Percentiles rank a stretch among this genome's conserved stretches.
Conservation (phyloP, 2,888 invertebrate species). For the Clostera curtula region DNA sequence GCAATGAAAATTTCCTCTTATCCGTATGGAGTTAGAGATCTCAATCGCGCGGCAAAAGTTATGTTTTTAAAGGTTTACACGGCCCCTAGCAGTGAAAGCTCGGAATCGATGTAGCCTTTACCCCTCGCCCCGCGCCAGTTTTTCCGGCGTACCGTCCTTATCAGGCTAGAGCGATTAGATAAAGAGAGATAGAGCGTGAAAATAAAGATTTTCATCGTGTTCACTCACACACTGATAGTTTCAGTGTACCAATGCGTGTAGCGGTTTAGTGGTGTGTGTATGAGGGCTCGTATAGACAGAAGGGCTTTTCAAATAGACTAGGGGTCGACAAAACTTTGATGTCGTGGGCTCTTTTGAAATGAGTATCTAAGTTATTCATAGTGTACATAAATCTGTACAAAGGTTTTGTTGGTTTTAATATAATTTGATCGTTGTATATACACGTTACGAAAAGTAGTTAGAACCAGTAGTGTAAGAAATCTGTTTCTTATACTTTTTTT, state of each 20-base stretch:
- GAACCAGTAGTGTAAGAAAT: too few relatives aligned
- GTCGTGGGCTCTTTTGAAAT: constrained; percentile 39
- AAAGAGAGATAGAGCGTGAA: constrained; percentile 76
- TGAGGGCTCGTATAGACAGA: constrained; percentile 35
- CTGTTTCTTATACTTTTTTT: too few relatives aligned
- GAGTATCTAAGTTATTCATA: constrained; percentile 41
- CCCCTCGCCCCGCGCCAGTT: constrained; percentile 71
- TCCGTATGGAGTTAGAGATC: constrained; percentile 60
- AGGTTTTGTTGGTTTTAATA: constrained; percentile 8
- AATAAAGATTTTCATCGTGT: constrained; percentile 76
- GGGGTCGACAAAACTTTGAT: constrained; percentile 59
- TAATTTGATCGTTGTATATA: constrained; percentile 6
- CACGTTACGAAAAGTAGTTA: too few relatives aligned
- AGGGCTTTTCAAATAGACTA: constrained; percentile 56
- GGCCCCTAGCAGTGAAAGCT: constrained; percentile 76
- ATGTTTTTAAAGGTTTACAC: constrained; percentile 75
- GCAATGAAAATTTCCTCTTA: constrained; percentile 59
- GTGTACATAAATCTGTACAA: constrained; percentile 16
- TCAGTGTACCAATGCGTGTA: constrained; percentile 47
- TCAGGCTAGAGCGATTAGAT: constrained; percentile 72
- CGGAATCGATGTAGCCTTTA: constrained; percentile 76
- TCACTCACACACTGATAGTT: constrained; percentile 65
- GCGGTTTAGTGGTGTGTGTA: constrained; percentile 49
- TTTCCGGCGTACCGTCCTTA: constrained; percentile 74
- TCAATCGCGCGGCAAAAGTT: constrained; percentile 65